These are phyloP conservation scores for Bellardia bayeri DNA, from an alignment of 2,888 invertebrate species.

Conservation along the genomic window DNA sequence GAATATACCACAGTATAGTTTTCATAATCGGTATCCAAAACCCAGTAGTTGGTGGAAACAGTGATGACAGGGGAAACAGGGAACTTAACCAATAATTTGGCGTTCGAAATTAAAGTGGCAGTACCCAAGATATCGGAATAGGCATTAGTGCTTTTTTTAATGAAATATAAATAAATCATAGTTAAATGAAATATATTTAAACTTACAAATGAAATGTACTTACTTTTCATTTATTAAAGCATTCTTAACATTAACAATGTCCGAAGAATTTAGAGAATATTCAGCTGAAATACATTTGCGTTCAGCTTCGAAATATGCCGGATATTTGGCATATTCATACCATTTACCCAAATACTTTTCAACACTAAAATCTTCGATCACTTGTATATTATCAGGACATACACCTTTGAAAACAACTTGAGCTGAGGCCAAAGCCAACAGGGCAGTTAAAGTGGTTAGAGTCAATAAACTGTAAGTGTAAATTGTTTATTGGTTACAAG, in stretches of 20 bases:
- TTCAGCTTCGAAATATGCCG: conserved; percentile 88
- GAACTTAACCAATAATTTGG: conserved; percentile 73
- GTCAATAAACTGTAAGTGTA: not conserved
- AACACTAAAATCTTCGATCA: conserved; percentile 64
- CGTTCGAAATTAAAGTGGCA: conserved; percentile 67
- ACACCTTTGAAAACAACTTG: conserved; percentile 60
- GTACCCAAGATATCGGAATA: conserved; percentile 67
- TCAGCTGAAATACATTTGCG: conserved; percentile 89
- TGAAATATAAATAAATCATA: no score
- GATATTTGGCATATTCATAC: conserved; percentile 90
- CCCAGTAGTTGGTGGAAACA: conserved; percentile 84
- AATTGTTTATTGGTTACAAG: not conserved
- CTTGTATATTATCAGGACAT: conserved; percentile 65
- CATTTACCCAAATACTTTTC: conserved; percentile 88
- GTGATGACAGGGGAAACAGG: conserved; percentile 53
- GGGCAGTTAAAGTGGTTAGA: not conserved
- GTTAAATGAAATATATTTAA: not conserved
- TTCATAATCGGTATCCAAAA: conserved; percentile 86
- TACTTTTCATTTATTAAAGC: conserved; percentile 73
- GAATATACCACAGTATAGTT: conserved; percentile 86
- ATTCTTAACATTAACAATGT: conserved; percentile 84
- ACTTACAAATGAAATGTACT: conserved; percentile 11
- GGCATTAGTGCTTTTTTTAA: conserved; percentile 54
- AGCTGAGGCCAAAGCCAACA: conserved; percentile 43
- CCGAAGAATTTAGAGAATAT: conserved; percentile 85